A percentile compares a stretch with the other conserved stretches of the same genome.
Evolutionary conservation across 1,140 invertebrate species (phyloP).

Genomic region (Laupala kohalensis): DNA sequence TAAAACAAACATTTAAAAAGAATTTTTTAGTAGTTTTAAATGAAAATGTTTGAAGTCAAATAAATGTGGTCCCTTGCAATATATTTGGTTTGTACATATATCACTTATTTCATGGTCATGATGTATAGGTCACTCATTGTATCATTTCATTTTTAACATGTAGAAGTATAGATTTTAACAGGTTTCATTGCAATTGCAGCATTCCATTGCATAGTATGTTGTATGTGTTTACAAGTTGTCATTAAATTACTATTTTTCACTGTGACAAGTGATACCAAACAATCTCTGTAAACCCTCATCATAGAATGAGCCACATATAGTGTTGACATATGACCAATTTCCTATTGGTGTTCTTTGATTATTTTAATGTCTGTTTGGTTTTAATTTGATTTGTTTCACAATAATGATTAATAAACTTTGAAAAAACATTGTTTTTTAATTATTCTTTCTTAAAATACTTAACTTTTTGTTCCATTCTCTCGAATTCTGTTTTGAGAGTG

Average conservation of each 20-base stretch:
- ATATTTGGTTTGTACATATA: not conserved
- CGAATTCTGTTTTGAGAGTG: no score
- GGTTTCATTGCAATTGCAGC: not conserved
- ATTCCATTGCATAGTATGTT: not conserved
- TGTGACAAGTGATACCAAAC: not conserved
- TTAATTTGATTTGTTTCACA: no score
- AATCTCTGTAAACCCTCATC: not conserved
- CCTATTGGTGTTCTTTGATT: no score
- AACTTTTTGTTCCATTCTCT: no score
- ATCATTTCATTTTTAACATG: not conserved
- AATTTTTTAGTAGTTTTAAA: no score
- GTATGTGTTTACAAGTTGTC: not conserved
- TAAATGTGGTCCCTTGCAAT: not conserved
- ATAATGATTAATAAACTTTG: no score
- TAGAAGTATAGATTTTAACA: not conserved
- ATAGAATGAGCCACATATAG: not conserved
- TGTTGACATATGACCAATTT: not conserved
- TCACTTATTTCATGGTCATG: not conserved
- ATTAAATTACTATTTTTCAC: not conserved
- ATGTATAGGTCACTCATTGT: not conserved
- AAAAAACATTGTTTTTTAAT: no score
- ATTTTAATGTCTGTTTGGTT: no score
- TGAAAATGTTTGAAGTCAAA: no score
- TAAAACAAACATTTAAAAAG: no score
- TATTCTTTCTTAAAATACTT: no score